A percentile compares a stretch with the other conserved stretches of the same genome.
Conservation (phyloP, 2,113 vertebrate species). For the Parotia lawesii region DNA sequence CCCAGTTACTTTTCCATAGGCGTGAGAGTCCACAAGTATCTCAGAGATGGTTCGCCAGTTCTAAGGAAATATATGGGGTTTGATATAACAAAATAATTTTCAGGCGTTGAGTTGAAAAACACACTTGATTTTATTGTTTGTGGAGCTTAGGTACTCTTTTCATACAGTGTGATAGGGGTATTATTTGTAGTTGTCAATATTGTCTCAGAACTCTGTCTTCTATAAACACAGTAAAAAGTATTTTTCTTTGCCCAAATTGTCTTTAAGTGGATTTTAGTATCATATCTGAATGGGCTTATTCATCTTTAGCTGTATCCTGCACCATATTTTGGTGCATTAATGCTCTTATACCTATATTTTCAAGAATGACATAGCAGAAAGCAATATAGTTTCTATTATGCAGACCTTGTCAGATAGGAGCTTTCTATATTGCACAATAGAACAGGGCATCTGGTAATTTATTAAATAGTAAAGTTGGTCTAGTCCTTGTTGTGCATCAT, state of each 20-base stretch:
- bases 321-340: not conserved
- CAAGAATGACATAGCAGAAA: not conserved
- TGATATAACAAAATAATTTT: not conserved
- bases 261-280: not conserved
- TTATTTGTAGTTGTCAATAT: not conserved
- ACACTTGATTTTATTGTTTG: not conserved
- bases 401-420: not conserved
- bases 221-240: not conserved
- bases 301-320: not conserved
- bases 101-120: not conserved
- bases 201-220: not conserved
- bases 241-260: not conserved
- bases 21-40: not conserved
- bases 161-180: not conserved
- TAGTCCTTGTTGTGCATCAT: not conserved
- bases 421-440: not conserved
- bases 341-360: not conserved
- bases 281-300: not conserved
- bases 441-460: not conserved
- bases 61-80: not conserved
- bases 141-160: not conserved
- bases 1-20: not conserved
- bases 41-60: not conserved
- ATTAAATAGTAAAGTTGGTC: not conserved
- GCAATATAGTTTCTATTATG: not conserved